A percentile compares a stretch with the other conserved stretches of the same genome.
Evolutionary conservation across 2,113 vertebrate genomes (phyloP).

Genomic region (Himantopus leucocephalus): DNA sequence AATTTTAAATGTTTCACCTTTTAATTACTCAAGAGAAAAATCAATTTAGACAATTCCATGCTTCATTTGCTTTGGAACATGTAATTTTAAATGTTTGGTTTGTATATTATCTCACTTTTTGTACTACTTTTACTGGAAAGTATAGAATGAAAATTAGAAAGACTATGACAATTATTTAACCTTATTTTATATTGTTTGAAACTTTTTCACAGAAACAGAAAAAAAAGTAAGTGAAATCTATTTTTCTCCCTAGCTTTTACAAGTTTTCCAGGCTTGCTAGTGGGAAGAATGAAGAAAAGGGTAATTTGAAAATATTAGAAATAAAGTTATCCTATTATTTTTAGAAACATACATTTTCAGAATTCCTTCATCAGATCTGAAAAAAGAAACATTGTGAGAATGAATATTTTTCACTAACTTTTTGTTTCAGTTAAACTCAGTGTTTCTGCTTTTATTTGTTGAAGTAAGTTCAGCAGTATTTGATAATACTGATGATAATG

Average conservation of each 20-base stretch:
- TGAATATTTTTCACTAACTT: not conserved
- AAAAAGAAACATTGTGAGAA: not conserved
- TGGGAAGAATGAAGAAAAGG: not conserved
- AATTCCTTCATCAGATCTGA: not conserved
- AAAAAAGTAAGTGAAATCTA: not conserved
- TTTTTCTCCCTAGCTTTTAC: not conserved
- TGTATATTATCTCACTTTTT: not conserved
- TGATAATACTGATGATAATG: not conserved
- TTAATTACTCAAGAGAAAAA: conserved; percentile 16
- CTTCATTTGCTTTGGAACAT: not conserved
- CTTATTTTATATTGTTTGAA: not conserved
- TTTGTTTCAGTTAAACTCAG: not conserved
- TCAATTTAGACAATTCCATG: not conserved
- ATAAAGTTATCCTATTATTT: not conserved
- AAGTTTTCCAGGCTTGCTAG: not conserved
- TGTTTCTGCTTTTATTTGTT: not conserved
- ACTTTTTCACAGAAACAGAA: not conserved
- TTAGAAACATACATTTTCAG: not conserved
- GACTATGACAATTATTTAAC: not conserved
- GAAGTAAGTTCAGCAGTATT: not conserved
- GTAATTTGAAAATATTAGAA: not conserved
- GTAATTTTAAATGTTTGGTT: not conserved
- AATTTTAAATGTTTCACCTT: not conserved
- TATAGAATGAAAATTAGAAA: not conserved
- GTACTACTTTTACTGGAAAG: not conserved